Percentiles rank a stretch among this genome's conserved stretches.
These are phyloP conservation scores for Gymnorhina tibicen DNA, from an alignment of 2,113 vertebrate genomes.

Conservation along the genomic window DNA sequence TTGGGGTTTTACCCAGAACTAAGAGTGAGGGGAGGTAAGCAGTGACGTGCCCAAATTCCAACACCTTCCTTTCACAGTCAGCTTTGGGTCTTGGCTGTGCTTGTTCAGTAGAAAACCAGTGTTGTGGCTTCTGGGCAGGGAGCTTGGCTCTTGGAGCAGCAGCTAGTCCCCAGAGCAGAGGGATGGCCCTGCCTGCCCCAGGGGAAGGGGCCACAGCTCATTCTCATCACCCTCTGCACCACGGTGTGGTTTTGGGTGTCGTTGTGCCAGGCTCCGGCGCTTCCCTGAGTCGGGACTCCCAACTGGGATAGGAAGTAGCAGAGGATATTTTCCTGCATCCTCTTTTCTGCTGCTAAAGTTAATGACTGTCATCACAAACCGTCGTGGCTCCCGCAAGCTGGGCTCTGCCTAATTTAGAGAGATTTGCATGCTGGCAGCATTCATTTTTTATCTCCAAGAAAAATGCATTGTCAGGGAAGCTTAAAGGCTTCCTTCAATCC, in stretches of 20 bases:
- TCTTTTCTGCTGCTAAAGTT: not conserved
- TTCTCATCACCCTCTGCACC: not conserved
- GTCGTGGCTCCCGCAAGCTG: not conserved
- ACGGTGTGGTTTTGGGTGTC: not conserved
- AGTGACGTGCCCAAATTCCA: not conserved
- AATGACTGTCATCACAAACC: not conserved
- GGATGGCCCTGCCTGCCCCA: not conserved
- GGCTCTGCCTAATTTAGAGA: constrained; percentile 54
- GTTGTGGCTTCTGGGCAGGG: not conserved
- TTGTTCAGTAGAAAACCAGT: not conserved
- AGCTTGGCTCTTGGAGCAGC: not conserved
- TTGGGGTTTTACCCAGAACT: not conserved
- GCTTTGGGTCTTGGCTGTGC: not conserved
- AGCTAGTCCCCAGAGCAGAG: not conserved
- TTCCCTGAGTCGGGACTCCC: not conserved
- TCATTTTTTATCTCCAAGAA: constrained; percentile 42
- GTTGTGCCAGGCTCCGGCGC: fast-evolving
- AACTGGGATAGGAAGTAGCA: not conserved
- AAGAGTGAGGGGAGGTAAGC: not conserved
- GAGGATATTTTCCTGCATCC: not conserved
- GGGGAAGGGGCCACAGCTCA: not conserved
- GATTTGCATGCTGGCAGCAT: constrained; percentile 67
- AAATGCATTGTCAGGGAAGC: constrained; percentile 42
- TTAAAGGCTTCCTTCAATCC: constrained; percentile 49
- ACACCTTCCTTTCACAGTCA: fast-evolving